Evolutionary conservation across 1,140 invertebrate genomes (phyloP).

Genomic region (Ostrea edulis): DNA sequence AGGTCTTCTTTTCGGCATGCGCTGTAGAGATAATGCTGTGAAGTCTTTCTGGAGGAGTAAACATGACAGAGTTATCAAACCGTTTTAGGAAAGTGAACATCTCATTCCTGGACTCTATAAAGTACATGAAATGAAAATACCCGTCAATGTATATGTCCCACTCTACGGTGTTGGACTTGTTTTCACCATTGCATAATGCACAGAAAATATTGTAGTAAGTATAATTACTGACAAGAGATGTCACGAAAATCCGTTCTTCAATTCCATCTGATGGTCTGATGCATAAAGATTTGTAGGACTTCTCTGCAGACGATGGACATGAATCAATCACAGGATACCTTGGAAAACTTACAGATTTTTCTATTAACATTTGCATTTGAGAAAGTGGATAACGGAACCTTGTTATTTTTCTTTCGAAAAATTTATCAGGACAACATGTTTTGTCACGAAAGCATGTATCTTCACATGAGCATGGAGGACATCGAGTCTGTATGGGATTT

Average conservation of each 20-base stretch:
- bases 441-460: neutral
- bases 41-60: neutral
- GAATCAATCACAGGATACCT: neutral
- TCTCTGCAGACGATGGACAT: neutral
- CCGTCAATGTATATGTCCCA: neutral
- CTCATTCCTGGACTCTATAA: neutral
- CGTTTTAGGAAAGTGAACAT: neutral
- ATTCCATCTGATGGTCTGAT: neutral
- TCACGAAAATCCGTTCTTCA: neutral
- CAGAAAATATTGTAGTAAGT: neutral
- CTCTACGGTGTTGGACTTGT: neutral
- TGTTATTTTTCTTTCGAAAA: neutral
- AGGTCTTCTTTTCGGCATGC: neutral
- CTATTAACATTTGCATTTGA: neutral
- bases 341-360: neutral
- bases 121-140: neutral
- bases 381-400: neutral
- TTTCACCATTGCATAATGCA: neutral
- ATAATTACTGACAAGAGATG: neutral
- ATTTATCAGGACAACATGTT: neutral
- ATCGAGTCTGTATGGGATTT: neutral
- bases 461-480: neutral
- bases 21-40: neutral
- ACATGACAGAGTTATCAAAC: neutral
- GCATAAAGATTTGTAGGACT: neutral